Evolutionary conservation across 2,797 vertebrate genomes (phyloP).

Genomic region (Halcyon chelicuti): DNA sequence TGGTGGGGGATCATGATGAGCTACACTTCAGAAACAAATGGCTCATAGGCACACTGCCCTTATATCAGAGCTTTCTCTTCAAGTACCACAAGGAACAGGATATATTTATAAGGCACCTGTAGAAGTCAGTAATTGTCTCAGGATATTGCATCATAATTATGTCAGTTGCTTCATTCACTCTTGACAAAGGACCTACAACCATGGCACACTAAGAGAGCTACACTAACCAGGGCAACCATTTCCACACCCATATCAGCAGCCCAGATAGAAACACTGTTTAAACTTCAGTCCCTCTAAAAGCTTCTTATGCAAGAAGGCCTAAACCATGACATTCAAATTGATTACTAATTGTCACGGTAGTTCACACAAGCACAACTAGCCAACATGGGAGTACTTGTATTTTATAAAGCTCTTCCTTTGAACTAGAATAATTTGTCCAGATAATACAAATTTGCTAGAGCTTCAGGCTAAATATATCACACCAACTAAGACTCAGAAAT

Average conservation of each 20-base stretch:
- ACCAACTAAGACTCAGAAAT: neutral
- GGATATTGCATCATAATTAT: neutral
- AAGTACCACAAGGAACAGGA: neutral
- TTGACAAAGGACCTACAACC: neutral
- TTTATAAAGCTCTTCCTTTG: neutral
- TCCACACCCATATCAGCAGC: neutral
- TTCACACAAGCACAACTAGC: neutral
- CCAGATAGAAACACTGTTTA: neutral
- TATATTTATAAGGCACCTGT: neutral
- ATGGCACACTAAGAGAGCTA: neutral
- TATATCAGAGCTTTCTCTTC: neutral
- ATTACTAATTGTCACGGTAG: neutral
- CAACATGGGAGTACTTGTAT: neutral
- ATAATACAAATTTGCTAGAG: neutral
- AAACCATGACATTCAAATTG: neutral
- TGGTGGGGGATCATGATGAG: neutral
- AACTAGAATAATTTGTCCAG: neutral
- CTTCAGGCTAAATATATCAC: neutral
- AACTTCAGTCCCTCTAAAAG: neutral
- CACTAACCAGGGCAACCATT: neutral
- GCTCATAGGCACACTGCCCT: neutral
- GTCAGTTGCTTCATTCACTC: neutral
- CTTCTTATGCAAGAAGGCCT: neutral
- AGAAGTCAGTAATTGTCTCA: neutral
- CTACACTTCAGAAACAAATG: neutral